phyloP scores from a whole-genome alignment of 2,797 vertebrate species.

The Coreius guichenoti region DNA sequence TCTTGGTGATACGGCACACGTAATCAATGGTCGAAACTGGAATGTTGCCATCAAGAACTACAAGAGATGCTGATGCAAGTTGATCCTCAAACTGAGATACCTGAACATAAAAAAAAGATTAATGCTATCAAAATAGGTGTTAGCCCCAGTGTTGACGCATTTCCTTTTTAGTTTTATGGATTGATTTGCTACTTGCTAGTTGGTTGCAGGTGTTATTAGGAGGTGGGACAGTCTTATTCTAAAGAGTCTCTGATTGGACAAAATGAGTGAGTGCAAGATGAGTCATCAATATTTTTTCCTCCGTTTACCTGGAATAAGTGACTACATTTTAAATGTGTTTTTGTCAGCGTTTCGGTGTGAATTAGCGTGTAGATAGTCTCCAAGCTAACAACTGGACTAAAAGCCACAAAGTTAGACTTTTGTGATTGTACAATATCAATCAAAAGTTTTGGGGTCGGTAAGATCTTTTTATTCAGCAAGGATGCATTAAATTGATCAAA shows the following conservation, averaged over 20 bases:
- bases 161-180: background rate
- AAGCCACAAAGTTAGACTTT: background rate
- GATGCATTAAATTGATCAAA: background rate
- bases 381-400: background rate
- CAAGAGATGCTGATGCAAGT: constrained; percentile 79
- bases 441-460: background rate
- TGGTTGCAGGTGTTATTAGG: background rate
- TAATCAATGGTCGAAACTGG: constrained; percentile 87
- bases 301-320: background rate
- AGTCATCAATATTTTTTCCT: background rate
- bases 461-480: background rate
- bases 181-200: background rate
- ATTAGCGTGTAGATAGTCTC: background rate
- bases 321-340: background rate
- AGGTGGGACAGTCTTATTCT: background rate
- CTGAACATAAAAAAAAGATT: constrained; percentile 66
- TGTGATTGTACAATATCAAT: background rate
- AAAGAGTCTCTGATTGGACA: background rate
- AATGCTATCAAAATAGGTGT: background rate
- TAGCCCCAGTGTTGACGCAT: background rate
- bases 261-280: background rate
- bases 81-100: constrained; percentile 85
- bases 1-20: constrained; percentile 81
- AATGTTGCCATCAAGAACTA: constrained; percentile 91
- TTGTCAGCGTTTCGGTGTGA: background rate